Evolutionary conservation across 2,888 invertebrate species (phyloP), one percentile per base, ranked within the genome.

Genomic region (Junonia oenone): DNA sequence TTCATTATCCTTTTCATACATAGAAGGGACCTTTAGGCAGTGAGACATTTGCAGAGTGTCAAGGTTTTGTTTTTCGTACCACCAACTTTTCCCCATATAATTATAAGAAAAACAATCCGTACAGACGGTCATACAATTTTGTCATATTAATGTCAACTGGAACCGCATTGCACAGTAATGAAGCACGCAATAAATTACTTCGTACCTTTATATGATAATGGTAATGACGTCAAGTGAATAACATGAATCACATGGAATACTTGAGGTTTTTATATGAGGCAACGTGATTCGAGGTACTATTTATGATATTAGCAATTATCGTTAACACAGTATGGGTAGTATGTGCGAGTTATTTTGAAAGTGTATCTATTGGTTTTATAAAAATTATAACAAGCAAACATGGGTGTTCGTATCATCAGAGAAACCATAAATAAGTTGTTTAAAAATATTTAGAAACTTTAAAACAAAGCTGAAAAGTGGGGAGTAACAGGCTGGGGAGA

Each of bases 81-180:
- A 9, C 14, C 9, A n/a, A n/a, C 8, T 38, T 14, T 15, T 17
- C 3, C 17, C 11, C 38, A 9, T 8, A 9, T 17, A 17, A 8
- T 38, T 9, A 38, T 15, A 38, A 17, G 14, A 38, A 14, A 15
- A 37, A 37, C 6, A 37, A 15, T 40, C 38, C 38, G 11, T 31
- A 46, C 31, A 60, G 64, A 63, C 59, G 56, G 66, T 57, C 65
- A 61, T 62, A 48, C 51, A 64, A 68, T 75, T 73, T 73, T 77
- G 69, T 72, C 75, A 77, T 66, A 68, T 55, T 56, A 63, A 69
- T 72, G 71, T 68, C 72, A 72, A 19, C 38, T 38, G 14, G 54
- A 64, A 65, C 59, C 63, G 69, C 67, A 65, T 68, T 63, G 60
- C 63, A 58, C 69, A 50, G 60, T 58, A 72, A 62, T 64, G 71